Conservation (phyloP, 1,140 invertebrate genomes). For the Phortica variegata region DNA sequence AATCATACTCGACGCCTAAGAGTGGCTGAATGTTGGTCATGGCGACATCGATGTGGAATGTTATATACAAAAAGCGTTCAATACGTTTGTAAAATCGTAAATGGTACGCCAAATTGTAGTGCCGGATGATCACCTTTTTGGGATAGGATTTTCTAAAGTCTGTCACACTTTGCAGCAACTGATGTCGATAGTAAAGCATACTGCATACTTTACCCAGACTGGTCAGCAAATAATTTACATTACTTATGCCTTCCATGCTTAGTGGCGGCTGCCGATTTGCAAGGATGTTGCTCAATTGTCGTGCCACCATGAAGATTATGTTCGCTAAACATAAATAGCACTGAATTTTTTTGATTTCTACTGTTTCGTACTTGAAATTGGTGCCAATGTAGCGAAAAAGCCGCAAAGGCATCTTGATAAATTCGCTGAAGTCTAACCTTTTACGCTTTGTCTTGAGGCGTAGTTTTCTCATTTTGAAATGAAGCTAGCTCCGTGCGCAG, state of each 20-base stretch:
- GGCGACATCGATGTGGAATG: not conserved
- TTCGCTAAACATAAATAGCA: no score
- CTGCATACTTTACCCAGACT: constrained; percentile 1
- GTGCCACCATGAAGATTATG: no score
- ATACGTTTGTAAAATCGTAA: not conserved
- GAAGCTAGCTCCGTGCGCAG: no score
- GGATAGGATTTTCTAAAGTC: not conserved
- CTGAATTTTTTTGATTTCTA: no score
- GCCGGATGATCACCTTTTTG: not conserved
- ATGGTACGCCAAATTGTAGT: constrained; percentile 3
- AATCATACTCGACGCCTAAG: not conserved
- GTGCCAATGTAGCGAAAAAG: no score
- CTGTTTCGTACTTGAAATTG: no score
- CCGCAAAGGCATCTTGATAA: no score
- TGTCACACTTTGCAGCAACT: not conserved
- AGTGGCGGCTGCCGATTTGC: no score
- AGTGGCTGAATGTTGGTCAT: not conserved
- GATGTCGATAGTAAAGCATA: not conserved
- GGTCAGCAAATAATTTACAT: constrained; percentile 2
- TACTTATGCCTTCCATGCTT: not conserved
- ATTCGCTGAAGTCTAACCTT: no score
- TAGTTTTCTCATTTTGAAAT: no score
- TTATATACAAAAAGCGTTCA: not conserved
- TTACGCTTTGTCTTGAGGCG: no score
- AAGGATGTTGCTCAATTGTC: no score